Evolutionary conservation across 2,888 invertebrate genomes (phyloP), one percentile per base, ranked within the genome.

Genomic region (Synanthedon vespiformis): DNA sequence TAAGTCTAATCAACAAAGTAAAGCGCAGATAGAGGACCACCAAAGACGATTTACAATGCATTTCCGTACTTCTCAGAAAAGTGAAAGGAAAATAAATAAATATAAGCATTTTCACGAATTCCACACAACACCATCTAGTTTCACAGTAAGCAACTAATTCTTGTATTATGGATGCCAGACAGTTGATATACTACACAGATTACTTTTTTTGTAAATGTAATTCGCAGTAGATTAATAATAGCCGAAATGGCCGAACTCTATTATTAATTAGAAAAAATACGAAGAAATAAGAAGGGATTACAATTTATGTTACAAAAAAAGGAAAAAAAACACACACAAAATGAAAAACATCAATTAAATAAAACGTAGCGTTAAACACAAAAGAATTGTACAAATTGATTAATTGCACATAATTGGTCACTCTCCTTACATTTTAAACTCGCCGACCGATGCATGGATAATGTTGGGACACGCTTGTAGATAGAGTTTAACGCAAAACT

Each of bases 331-430:
- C n/a, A n/a, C n/a, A n/a, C n/a, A 41, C 41, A 41, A 12, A 41
- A 41, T n/a, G 12, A 41, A 41, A 34, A 44, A 44, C 12, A 44
- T n/a, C 53, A 53, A 55, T 55, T 53, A 49, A 10, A 10, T 13
- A 16, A 16, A 40, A 48, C 40, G 51, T 16, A 48, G 44, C 47
- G 40, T 50, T 22, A n/a, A 50, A 51, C 57, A 64, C 66, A 62
- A 72, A 78, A 72, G 75, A 76, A 73, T 77, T 74, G 64, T 55
- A 57, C 61, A 64, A 79, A 80, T 79, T 79, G 77, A 70, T 72
- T 80, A 79, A 80, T 80, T 77, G 71, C 67, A 62, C 51, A 53
- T 80, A 79, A 80, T 79, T 72, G 72, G 61, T 18, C 54, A 51
- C 48, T 50, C 53, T 47, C 16, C 52, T n/a, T 41, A 44, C 44